A percentile compares a stretch with the other conserved stretches of the same genome.
Conservation (phyloP, 1,140 invertebrate species). For the Euborellia annulipes region DNA sequence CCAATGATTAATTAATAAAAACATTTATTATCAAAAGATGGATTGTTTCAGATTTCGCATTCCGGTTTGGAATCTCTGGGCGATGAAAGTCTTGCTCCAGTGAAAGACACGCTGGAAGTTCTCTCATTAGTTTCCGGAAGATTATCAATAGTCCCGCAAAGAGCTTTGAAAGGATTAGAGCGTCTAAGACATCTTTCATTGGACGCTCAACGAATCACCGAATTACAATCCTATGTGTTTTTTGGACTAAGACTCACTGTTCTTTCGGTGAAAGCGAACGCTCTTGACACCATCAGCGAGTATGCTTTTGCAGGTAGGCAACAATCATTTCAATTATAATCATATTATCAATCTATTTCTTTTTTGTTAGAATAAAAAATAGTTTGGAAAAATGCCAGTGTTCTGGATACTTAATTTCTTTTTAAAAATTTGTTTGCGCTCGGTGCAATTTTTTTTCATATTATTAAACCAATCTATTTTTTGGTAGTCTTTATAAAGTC, state of each 20-base stretch:
- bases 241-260: conserved; percentile 67
- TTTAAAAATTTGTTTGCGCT: no score
- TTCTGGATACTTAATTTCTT: no score
- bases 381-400: no score
- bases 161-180: conserved; percentile 52
- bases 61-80: conserved; percentile 56
- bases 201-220: conserved; percentile 68
- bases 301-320: conserved; percentile 50
- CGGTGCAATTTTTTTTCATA: no score
- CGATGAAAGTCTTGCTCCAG: conserved; percentile 52
- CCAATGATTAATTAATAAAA: no score
- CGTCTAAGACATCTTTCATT: conserved; percentile 61
- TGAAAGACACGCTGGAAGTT: conserved; percentile 60
- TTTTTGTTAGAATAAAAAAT: no score
- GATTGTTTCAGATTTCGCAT: conserved; percentile 39
- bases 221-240: conserved; percentile 72
- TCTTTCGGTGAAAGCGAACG: conserved; percentile 70
- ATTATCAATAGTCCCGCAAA: conserved; percentile 62
- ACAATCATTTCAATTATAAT: no score
- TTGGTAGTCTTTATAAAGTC: no score
- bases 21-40: no score
- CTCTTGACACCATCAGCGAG: conserved; percentile 59
- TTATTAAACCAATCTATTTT: no score
- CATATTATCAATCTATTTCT: no score
- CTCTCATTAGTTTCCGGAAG: conserved; percentile 66